phyloP scores from a whole-genome alignment of 2,797 vertebrate genomes.

The Nyctalus aviator region DNA sequence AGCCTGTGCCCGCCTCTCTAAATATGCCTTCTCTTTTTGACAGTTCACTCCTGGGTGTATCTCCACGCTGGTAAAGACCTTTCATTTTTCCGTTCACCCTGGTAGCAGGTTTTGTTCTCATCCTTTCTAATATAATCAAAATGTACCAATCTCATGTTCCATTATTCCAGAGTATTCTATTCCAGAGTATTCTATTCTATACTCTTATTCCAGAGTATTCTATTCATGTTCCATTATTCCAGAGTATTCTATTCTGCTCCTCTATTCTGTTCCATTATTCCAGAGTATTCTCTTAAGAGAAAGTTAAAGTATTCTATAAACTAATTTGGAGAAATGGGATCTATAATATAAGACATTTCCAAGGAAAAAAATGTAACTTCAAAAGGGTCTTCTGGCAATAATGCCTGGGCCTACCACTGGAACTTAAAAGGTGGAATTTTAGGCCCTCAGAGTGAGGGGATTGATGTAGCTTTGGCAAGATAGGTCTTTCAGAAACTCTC shows the following conservation, averaged over 20 bases:
- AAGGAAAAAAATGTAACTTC: background rate
- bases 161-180: background rate
- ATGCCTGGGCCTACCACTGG: background rate
- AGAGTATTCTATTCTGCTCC: background rate
- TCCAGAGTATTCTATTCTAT: background rate
- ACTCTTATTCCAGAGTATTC: background rate
- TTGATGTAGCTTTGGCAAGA: background rate
- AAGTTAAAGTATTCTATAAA: background rate
- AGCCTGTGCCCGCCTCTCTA: background rate
- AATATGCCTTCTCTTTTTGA: background rate
- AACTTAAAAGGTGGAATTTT: background rate
- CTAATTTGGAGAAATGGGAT: background rate
- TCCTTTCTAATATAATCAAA: background rate
- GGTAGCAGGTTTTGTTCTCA: background rate
- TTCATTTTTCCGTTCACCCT: background rate
- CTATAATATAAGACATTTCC: background rate
- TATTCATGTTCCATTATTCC: background rate
- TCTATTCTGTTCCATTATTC: too few species aligned
- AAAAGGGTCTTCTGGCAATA: background rate
- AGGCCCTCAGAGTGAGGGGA: background rate
- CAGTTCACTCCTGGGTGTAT: background rate
- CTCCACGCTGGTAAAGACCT: background rate
- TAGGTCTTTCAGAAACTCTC: background rate
- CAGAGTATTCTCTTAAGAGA: background rate
- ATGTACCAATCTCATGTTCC: background rate